A percentile compares a stretch with the other conserved stretches of the same genome.
These are phyloP conservation scores for Athene noctua DNA, from an alignment of 2,113 vertebrate species.

Conservation along the genomic window DNA sequence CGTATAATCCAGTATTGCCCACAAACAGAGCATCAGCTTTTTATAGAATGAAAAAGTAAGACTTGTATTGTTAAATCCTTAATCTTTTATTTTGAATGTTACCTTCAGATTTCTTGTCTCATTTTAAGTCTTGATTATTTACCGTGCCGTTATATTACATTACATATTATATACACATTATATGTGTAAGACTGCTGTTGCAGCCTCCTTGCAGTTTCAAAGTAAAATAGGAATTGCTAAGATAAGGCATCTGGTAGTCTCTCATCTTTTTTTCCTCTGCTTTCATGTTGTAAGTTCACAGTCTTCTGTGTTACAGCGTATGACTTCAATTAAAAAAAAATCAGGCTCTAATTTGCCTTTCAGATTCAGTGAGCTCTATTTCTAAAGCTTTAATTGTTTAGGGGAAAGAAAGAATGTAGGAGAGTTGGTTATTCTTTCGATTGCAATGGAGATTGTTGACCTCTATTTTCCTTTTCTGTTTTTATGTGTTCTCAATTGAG, in stretches of 20 bases:
- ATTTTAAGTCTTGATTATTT: neutral
- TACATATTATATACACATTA: too few species aligned
- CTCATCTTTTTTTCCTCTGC: neutral
- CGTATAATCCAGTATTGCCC: conserved; percentile 88
- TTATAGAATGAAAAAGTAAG: conserved; percentile 91
- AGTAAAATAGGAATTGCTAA: neutral
- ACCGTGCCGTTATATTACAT: neutral
- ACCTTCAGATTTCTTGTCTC: neutral
- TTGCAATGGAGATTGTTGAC: neutral
- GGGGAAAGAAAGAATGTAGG: neutral
- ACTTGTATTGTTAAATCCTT: neutral
- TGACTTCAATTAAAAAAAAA: neutral
- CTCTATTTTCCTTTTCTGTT: neutral
- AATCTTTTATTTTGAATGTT: neutral
- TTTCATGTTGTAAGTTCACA: neutral
- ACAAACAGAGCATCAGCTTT: conserved; percentile 92
- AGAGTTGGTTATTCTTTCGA: neutral
- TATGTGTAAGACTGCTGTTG: neutral
- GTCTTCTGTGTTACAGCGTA: neutral
- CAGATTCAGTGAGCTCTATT: neutral
- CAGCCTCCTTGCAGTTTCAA: neutral
- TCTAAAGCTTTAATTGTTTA: neutral
- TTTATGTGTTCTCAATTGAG: neutral
- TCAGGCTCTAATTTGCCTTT: neutral
- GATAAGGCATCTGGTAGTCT: neutral